Conservation (phyloP, 2,113 vertebrate genomes). For the Copsychus sechellarum region DNA sequence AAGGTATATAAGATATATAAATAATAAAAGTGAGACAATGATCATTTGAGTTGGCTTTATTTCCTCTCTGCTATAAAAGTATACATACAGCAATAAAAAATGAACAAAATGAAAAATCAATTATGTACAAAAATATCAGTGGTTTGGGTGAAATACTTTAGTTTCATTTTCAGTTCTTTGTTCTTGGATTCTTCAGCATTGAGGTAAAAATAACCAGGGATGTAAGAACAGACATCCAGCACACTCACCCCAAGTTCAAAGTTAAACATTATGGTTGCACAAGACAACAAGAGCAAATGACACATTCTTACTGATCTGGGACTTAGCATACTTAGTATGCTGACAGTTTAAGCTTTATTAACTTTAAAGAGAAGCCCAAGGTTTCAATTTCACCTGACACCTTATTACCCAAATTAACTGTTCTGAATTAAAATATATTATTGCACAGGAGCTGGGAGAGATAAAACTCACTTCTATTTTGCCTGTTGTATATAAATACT, state of each 20-base stretch:
- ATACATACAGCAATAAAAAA: not conserved
- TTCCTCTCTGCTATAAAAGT: not conserved
- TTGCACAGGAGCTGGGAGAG: not conserved
- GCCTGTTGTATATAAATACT: not conserved
- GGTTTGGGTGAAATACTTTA: not conserved
- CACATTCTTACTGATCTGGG: not conserved
- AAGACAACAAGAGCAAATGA: not conserved
- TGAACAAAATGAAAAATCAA: not conserved
- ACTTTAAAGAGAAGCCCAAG: not conserved
- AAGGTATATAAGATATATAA: not conserved
- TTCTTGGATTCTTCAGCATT: not conserved
- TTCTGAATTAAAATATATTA: not conserved
- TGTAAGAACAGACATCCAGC: not conserved
- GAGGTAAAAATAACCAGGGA: not conserved
- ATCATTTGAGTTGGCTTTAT: not conserved
- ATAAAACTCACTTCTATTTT: not conserved
- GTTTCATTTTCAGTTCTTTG: not conserved
- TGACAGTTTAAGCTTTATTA: not conserved
- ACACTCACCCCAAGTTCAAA: not conserved
- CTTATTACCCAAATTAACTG: not conserved
- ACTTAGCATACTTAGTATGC: not conserved
- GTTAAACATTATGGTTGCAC: not conserved
- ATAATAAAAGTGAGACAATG: conserved; percentile 22
- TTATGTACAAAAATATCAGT: not conserved
- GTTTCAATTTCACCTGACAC: not conserved